Evolutionary conservation across 2,113 vertebrate genomes (phyloP), one percentile per base, ranked within the genome.

Genomic region (Panthera tigris): DNA sequence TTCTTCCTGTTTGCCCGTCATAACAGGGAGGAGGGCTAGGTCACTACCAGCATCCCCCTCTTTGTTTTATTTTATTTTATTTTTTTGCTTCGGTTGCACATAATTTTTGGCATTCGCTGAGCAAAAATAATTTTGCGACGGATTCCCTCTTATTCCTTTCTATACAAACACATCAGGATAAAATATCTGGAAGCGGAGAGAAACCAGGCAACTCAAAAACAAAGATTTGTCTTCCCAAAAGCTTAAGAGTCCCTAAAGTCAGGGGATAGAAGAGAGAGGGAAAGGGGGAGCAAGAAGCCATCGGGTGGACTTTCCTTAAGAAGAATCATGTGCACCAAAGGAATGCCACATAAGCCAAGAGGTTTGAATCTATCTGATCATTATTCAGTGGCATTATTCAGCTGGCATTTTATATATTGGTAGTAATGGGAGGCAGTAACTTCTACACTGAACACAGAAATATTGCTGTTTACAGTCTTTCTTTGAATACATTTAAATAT

Each of bases 141-240:
- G 21, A 82, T 94, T 91, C n/a, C 15, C 14, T 82, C 76, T 87
- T 76, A 85, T 92, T 94, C 33, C 66, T 12, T 87, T 96, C 87
- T 92, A 45, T 73, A 74, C 29, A 87, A 90, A 95, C 71, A 93
- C 15, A 93, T 91, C 63, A 71, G 36, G 39, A 45, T 92, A 87
- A 97, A 48, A 55, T 92, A 71, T 87, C 92, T 96, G 69, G 41
- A 90, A 90, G 39, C 41, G 76, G 13, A 57, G 55, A 85, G 14
- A 76, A 95, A 39, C 23, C 5, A 11, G 23, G 31, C 9, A 79
- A 83, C n/a, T 89, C 15, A 41, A 71, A 79, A 92, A 78, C 78
- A 81, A 88, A 45, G 29, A 87, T 63, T 25, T 93, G 5, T 81
- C n/a, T 94, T 73, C 81, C 10, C 31, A 31, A 48, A 14, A 39